Base-by-base conservation (phyloP, 2,797 vertebrate species). In the Loris lydekkerianus region DNA sequence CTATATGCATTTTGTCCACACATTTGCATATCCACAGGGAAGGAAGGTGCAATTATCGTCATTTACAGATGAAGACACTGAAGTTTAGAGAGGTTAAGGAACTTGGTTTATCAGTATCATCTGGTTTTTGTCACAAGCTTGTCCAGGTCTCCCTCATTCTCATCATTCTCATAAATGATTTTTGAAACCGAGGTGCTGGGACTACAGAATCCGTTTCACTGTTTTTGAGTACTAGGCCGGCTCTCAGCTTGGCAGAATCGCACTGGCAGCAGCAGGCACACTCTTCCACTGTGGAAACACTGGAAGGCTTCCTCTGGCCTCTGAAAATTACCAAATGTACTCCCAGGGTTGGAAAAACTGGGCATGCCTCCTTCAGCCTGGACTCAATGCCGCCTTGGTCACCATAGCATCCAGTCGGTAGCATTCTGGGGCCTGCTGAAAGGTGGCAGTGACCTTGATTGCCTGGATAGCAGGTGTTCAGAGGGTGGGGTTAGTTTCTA, bases 341-440 rank as follows among this genome's bases (percentile, higher is more conserved):
- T 14, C 25, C 21, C 0, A 0, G 31, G 21, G 43, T 86, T 10
- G 0, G 7, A 31, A 53, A 10, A 23, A 29, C 13, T 1, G 17
- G 18, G 10, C 0, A 5, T 4, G 2, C 49, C 29, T 1, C 34
- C 27, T 40, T 1, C 69, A 10, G 4, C n/a, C 5, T 0, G 6
- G 20, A 10, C 15, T 14, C 1, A 7, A 23, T 29, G 65, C 46
- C 0, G 56, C 7, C 29, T n/a, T 11, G 25, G 56, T 37, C 8
- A 15, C 73, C 0, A 2, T 9, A 20, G 11, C 14, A 4, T 58
- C 3, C 31, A 6, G 34, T 37, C 72, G 69, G 84, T 49, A 40
- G 56, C 27, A 11, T 37, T 40, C 31, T 5, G 14, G 2, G 46
- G 40, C 20, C 81, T 8, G 17, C 5, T 1, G 58, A 31, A 93